These are phyloP conservation scores for Leistus spinibarbis DNA, from an alignment of 2,888 invertebrate genomes.

Conservation along the genomic window DNA sequence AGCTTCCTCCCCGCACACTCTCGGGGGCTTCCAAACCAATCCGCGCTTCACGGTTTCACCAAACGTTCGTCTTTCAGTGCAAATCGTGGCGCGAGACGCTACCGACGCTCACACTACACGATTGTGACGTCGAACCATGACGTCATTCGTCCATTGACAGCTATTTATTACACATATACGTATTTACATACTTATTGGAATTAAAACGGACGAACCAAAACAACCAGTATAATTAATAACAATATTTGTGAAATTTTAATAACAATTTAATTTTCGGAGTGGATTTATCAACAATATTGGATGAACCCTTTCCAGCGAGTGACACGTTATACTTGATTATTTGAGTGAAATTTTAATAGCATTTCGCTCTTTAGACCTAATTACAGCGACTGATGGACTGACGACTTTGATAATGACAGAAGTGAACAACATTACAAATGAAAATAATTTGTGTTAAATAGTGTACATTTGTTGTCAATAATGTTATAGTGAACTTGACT, in stretches of 20 bases:
- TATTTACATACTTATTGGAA: not conserved
- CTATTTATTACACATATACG: not conserved
- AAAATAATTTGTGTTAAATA: too few relatives aligned
- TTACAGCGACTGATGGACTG: too few relatives aligned
- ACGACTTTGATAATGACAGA: too few relatives aligned
- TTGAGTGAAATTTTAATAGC: too few relatives aligned
- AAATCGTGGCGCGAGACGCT: conserved; percentile 19
- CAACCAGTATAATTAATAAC: not conserved
- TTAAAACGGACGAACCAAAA: not conserved
- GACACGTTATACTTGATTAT: not conserved
- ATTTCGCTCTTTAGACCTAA: too few relatives aligned
- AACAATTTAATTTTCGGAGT: not conserved
- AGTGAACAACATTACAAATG: too few relatives aligned
- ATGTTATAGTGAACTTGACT: not conserved
- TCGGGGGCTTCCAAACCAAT: conserved; percentile 56
- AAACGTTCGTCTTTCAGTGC: conserved; percentile 14
- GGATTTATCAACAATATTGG: not conserved
- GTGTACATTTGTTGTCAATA: not conserved
- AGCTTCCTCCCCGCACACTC: conserved; percentile 53
- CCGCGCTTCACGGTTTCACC: conserved; percentile 50
- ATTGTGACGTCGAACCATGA: not conserved
- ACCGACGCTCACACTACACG: not conserved
- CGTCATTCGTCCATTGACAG: not conserved
- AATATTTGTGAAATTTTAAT: not conserved
- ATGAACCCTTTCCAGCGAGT: not conserved